Evolutionary conservation across 1,140 invertebrate species (phyloP).

Genomic region (Leucophenga varia): DNA sequence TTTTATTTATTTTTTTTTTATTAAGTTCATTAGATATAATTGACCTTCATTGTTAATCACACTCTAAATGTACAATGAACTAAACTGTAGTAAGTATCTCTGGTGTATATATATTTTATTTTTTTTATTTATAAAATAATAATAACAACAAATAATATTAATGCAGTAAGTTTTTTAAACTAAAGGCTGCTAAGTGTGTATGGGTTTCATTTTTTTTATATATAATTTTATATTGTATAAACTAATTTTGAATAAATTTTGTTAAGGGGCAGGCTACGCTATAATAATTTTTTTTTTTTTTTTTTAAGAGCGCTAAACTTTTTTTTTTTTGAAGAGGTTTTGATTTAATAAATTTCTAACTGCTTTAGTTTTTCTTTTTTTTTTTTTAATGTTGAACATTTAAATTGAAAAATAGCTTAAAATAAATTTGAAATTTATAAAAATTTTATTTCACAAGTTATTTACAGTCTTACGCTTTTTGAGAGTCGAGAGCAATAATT

Average conservation of each 20-base stretch:
- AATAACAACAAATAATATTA: too few relatives aligned
- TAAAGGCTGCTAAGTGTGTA: too few relatives aligned
- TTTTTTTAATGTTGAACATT: constrained; percentile 19
- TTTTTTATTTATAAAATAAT: too few relatives aligned
- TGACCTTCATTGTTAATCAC: constrained; percentile 57
- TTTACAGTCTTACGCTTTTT: constrained; percentile 52
- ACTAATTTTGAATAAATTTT: too few relatives aligned
- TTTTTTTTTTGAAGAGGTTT: constrained; percentile 24
- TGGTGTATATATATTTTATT: too few relatives aligned
- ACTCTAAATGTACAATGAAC: constrained; percentile 32
- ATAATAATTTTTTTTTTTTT: too few relatives aligned
- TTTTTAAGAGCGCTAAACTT: too few relatives aligned
- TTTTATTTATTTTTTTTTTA: background rate
- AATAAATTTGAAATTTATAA: constrained; percentile 25
- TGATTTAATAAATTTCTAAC: constrained; percentile 47
- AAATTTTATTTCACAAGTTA: constrained; percentile 26
- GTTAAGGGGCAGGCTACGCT: too few relatives aligned
- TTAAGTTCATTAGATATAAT: constrained; percentile 41
- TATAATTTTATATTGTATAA: too few relatives aligned
- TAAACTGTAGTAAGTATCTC: constrained; percentile 6
- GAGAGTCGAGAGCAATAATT: constrained; percentile 47
- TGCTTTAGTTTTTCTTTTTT: constrained; percentile 8
- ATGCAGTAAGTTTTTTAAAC: too few relatives aligned
- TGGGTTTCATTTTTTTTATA: too few relatives aligned
- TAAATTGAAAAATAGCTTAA: constrained; percentile 28